Evolutionary conservation across 2,797 vertebrate species (phyloP), one percentile per base, ranked within the genome.

Genomic region (Thunnus albacares): DNA sequence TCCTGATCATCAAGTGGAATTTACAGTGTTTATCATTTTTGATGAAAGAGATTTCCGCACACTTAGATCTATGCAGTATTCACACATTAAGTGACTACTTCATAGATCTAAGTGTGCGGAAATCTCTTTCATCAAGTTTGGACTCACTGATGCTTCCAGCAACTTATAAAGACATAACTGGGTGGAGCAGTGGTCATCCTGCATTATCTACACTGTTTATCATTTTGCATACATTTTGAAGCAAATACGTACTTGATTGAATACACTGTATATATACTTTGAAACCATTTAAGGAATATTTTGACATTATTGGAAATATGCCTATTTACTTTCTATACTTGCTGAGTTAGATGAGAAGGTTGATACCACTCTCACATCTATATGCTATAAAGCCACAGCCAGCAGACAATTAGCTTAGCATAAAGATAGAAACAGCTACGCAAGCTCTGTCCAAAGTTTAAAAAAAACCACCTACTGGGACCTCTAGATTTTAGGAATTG

Each of bases 211-310:
- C 35, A 38, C 35, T 41, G 38, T 41, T 41, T 13, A 41, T 69
- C 28, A 35, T 45, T 60, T 9, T 38, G n/a, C n/a, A 11, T 10
- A 10, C 13, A 73, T 64, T 67, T 72, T 62, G 24, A 62, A 71
- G 38, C 12, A 41, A 57, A 49, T 49, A n/a, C 6, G 47, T 17
- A 41, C 56, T 43, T 66, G 9, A 58, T n/a, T n/a, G 11, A 62
- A 26, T 33, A 9, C 38, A 22, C 14, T 35, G 38, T 12, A 41
- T 41, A 13, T 41, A 41, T 12, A 30, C 28, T 30, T 30, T 30
- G 28, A 30, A 30, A 41, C 11, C 6, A 11, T 41, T 41, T 8
- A 41, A 41, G 38, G 9, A 11, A 41, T 41, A 41, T 41, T 35
- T 35, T 35, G 33, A 35, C 35, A 35, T 35, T 66, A 55, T 49